Percentiles rank a stretch among this genome's conserved stretches.
These are phyloP conservation scores for Cisticola juncidis DNA, from an alignment of 2,113 vertebrate genomes.

Conservation along the genomic window DNA sequence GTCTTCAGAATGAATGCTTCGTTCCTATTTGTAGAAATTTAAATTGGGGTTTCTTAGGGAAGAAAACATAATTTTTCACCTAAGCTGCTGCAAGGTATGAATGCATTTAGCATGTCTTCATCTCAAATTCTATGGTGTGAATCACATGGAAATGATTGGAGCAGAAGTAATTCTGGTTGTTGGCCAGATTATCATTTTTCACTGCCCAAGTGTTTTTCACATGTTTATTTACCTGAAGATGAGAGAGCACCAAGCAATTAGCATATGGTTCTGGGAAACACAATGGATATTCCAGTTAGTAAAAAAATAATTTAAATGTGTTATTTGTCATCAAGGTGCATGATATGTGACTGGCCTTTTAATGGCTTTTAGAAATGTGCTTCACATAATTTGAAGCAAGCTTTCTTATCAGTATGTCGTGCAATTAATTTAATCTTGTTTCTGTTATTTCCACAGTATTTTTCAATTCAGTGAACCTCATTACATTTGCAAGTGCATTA, in stretches of 20 bases:
- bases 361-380: constrained; percentile 47
- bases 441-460: constrained; percentile 80
- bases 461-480: constrained; percentile 76
- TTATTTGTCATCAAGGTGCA: constrained; percentile 50
- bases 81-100: background rate
- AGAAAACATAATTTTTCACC: background rate
- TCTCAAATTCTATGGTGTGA: background rate
- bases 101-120: background rate
- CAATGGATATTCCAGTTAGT: background rate
- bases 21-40: background rate
- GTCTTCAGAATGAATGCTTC: background rate
- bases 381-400: constrained; percentile 44
- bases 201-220: background rate
- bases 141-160: background rate
- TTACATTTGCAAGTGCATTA: constrained; percentile 79
- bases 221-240: constrained; percentile 19
- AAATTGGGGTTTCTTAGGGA: background rate
- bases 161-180: background rate
- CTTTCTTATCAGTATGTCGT: constrained; percentile 77
- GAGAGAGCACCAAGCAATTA: background rate
- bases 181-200: background rate
- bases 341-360: constrained; percentile 18
- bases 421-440: constrained; percentile 85
- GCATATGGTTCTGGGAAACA: background rate
- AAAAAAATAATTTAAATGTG: background rate